phyloP scores from a whole-genome alignment of 2,797 vertebrate genomes.

The Harpagifer antarcticus region DNA sequence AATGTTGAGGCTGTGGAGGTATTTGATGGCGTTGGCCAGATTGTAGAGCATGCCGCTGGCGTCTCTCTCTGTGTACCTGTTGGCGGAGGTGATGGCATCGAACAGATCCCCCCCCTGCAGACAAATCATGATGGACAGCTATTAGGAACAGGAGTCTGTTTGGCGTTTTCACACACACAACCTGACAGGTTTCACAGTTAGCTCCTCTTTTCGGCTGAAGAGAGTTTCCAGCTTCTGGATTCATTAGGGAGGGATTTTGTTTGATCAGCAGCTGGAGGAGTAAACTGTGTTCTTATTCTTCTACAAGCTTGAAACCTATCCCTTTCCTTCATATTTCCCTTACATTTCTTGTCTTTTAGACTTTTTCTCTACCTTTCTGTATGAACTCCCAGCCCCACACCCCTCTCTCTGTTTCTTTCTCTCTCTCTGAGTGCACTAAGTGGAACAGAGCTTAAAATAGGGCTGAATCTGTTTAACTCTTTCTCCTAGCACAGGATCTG shows the following conservation, averaged over 20 bases:
- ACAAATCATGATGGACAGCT: constrained; percentile 14
- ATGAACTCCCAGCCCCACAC: neutral
- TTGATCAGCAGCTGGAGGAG: constrained; percentile 41
- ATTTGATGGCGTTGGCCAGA: constrained; percentile 96
- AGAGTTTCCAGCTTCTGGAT: constrained; percentile 13
- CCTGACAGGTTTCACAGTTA: constrained; percentile 29
- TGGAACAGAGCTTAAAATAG: constrained; percentile 85
- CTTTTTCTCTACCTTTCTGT: neutral
- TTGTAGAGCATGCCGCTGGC: constrained; percentile 99
- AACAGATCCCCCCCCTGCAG: constrained; percentile 96
- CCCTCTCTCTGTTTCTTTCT: constrained; percentile 15
- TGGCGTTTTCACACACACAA: constrained; percentile 4
- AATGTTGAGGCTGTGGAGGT: constrained; percentile 97
- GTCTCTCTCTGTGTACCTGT: constrained; percentile 96
- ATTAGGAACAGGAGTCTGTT: constrained; percentile 5
- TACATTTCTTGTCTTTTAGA: constrained; percentile 5
- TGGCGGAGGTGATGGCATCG: constrained; percentile 97
- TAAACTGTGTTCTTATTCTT: constrained; percentile 40
- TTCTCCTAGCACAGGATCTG: constrained; percentile 28
- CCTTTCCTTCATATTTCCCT: constrained; percentile 33
- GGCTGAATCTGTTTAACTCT: constrained; percentile 36
- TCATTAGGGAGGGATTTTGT: constrained; percentile 1
- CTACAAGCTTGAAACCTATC: constrained; percentile 33
- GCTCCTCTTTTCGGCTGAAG: constrained; percentile 37
- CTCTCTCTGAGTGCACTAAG: constrained; percentile 72